Base-by-base conservation (phyloP, 2,888 invertebrate species). In the Folsomia manolachei region DNA sequence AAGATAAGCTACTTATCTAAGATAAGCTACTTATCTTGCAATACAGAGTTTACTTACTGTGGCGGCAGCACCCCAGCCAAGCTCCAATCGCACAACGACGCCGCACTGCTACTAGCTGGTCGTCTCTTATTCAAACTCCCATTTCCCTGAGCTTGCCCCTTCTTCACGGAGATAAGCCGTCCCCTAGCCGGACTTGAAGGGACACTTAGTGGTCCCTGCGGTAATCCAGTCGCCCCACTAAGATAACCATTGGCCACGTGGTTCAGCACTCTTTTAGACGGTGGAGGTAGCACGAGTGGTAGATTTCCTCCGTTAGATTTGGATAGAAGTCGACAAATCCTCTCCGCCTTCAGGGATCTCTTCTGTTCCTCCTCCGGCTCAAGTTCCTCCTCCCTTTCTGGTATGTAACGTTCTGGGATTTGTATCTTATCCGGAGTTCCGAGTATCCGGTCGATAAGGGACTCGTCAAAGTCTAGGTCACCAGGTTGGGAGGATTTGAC, bases 341-440 rank as follows among this genome's bases (percentile, higher is more conserved):
- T 75, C 39, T 80, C 80, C 24, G 81, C 81, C 64, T 80, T 81
- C 63, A 76, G 75, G n/a, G 75, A 75, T 23, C 81, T 69, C 63
- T 77, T 76, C 53, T 75, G 39, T 62, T 81, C 79, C 56, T 81
- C 80, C 66, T 79, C 80, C 2, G 80, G 80, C 21, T 73, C 73
- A 56, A 76, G 62, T 18, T 73, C 71, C 24, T 76, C 76, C 27
- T 78, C 75, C 56, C 75, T 66, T 64, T 79, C 79, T 1, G 81
- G 81, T 19, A 81, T 79, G 63, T 80, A 81, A 4, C 81, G 70
- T 27, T 81, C 79, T 23, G 81, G 81, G 67, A 81, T 81, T 51
- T 75, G 71, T 19, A 81, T 81, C 70, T 81, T 81, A 11, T 80
- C 74, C 2, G 81, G 81, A 11, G 75, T 78, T 23, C 80, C 79